Evolutionary conservation across 2,888 invertebrate species (phyloP), one percentile per base, ranked within the genome.

Genomic region (Metellina segmentata): DNA sequence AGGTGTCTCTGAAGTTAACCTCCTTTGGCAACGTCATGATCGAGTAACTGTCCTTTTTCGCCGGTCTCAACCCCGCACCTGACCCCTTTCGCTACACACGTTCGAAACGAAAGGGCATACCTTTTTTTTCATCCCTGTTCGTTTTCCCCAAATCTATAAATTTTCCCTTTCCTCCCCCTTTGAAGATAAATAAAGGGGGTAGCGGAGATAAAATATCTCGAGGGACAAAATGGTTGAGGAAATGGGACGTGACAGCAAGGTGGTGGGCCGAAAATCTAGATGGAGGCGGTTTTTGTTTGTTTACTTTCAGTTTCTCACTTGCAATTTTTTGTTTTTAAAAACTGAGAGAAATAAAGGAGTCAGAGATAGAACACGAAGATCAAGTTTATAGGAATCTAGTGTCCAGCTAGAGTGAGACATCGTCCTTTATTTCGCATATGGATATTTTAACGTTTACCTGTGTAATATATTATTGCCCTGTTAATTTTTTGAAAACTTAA

Each of bases 221-320:
- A 13, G 72, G 82, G 82, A 83, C 51, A 51, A 83, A 83, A 83
- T 72, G 82, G 71, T 72, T 48, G 72, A 49, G 72, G 71, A 83
- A 83, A 83, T 83, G 82, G 72, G 71, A 71, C 82, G 51, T 72
- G 82, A 83, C 82, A 83, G 77, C 49, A 49, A 82, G 82, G 51
- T 13, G 72, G 71, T 48, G 82, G 19, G 8, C 16, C 48, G 71
- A 71, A 72, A 49, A 70, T 83, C 71, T 69, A 20, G 19, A 9
- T 19, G 71, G 61, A 20, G 70, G 20, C 51, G 34, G 49, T 75
- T 75, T 75, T 34, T 34, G 61, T 61, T 61, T 61, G 61, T 61
- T 61, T 61, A 16, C 16, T 61, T 61, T 11, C 13, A 16, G 16
- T 61, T 61, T 61, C 61, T 61, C 61, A 8, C 61, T 61, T 9